phyloP scores from a whole-genome alignment of 2,797 vertebrate species.

The Taeniopygia guttata region DNA sequence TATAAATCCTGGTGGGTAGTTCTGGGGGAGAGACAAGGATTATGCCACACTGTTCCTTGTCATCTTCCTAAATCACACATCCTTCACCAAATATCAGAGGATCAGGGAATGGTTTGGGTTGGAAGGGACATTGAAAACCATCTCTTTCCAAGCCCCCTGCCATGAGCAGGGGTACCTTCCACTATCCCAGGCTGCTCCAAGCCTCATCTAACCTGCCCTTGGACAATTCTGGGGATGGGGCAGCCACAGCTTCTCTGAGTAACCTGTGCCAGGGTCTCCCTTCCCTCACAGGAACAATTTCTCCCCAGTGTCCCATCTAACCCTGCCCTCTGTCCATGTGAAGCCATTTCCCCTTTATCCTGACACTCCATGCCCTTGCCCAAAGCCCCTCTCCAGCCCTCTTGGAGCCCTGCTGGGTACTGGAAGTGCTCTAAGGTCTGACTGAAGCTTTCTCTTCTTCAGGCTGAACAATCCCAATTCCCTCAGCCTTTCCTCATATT shows the following conservation, averaged over 20 bases:
- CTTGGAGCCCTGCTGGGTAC: not conserved
- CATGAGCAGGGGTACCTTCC: not conserved
- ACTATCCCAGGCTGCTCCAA: not conserved
- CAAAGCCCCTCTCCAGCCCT: not conserved
- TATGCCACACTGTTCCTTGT: accelerated
- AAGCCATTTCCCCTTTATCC: accelerated
- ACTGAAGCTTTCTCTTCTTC: not conserved
- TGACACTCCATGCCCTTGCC: not conserved
- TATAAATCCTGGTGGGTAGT: not conserved
- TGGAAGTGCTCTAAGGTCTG: not conserved
- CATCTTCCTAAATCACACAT: not conserved
- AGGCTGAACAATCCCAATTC: not conserved
- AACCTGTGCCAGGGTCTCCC: accelerated
- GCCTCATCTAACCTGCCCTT: accelerated
- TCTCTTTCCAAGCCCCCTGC: accelerated
- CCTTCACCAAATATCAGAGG: not conserved
- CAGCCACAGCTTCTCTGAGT: not conserved
- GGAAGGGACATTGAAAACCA: not conserved
- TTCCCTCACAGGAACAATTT: not conserved
- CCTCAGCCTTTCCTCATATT: not conserved
- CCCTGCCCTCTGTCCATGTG: not conserved
- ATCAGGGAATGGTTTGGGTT: not conserved
- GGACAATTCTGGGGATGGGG: not conserved
- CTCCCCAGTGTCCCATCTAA: not conserved
- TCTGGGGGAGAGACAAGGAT: not conserved